Base-by-base conservation (phyloP, 2,797 vertebrate species). In the Dendrocincla tyrannina region DNA sequence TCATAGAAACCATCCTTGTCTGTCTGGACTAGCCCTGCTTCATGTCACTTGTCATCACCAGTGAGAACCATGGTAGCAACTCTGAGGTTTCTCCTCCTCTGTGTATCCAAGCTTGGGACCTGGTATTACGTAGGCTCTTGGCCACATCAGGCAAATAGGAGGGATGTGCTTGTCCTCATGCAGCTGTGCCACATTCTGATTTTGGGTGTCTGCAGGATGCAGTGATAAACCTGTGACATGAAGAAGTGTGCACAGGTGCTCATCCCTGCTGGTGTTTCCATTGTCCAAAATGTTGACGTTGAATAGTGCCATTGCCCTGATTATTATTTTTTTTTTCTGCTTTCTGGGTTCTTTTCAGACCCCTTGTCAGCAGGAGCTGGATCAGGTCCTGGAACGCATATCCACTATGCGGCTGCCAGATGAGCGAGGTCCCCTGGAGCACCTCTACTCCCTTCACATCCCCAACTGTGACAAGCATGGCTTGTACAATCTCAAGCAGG, bases 401-500 rank as follows among this genome's bases (percentile, higher is more conserved):
- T 99, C 99, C 16, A 98, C 98, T 93, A 99, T 99, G 98, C 98
- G 98, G 78, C 98, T 99, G 53, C 98, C 98, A 0, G 99, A 99
- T 85, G 99, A 99, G 87, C 98, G 99, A 76, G 99, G 99, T 13
- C 98, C 98, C 0, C 96, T 99, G 97, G 99, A 99, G 93, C 98
- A 99, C 87, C 98, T 99, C 60, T 99, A 99, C 37, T 98, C 98
- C 56, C 98, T 99, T 91, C 99, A 99, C 66, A 99, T 99, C 93
- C 99, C 99, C 88, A 99, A 99, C 98, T 99, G 99, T 53, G 99
- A 99, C 98, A 98, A 98, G 95, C 97, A 98, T 1, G 99, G 99
- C 89, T 97, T 98, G 70, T 99, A 99, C 97, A 99, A 99, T 96
- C 98, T 99, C 93, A 99, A 99, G 96, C 99, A 99, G 99, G 99